Conservation (phyloP, 2,113 vertebrate species). For the Tenrec ecaudatus region DNA sequence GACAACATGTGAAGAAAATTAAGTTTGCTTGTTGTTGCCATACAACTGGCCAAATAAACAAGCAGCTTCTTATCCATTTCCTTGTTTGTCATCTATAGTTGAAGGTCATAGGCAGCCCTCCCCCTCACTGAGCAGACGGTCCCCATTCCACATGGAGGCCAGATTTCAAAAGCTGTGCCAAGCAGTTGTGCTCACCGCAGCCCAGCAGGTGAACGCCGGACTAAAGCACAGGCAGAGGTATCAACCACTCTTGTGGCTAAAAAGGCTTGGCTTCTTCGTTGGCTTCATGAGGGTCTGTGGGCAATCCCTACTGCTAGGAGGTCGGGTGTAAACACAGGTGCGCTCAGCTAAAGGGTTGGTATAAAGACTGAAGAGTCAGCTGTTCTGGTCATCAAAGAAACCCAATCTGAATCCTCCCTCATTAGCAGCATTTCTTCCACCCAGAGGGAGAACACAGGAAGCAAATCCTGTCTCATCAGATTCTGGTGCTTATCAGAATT, state of each 20-base stretch:
- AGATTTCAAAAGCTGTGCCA: conserved; percentile 28
- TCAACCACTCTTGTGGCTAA: conserved; percentile 29
- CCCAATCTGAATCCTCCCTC: conserved; percentile 43
- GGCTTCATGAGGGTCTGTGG: not conserved
- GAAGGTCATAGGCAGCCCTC: conserved; percentile 35
- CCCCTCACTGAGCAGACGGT: conserved; percentile 52
- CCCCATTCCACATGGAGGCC: not conserved
- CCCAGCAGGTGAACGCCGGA: conserved; percentile 34
- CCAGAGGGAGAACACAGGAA: conserved; percentile 51
- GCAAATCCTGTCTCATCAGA: not conserved
- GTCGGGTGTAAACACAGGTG: not conserved
- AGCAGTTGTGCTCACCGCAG: not conserved
- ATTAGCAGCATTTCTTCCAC: conserved; percentile 58
- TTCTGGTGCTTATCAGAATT: not conserved
- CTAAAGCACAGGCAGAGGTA: conserved; percentile 12
- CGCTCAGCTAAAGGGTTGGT: not conserved
- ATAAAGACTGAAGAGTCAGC: conserved; percentile 32
- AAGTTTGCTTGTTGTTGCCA: not conserved
- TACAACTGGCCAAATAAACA: conserved; percentile 43
- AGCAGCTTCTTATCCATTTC: not conserved
- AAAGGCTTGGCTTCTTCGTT: not conserved
- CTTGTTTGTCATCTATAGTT: not conserved
- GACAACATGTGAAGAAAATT: not conserved
- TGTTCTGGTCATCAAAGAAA: conserved; percentile 56
- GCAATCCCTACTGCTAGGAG: conserved; percentile 24